A percentile compares a stretch with the other conserved stretches of the same genome.
These are phyloP conservation scores for Columba livia DNA, from an alignment of 2,113 vertebrate species.

Conservation along the genomic window DNA sequence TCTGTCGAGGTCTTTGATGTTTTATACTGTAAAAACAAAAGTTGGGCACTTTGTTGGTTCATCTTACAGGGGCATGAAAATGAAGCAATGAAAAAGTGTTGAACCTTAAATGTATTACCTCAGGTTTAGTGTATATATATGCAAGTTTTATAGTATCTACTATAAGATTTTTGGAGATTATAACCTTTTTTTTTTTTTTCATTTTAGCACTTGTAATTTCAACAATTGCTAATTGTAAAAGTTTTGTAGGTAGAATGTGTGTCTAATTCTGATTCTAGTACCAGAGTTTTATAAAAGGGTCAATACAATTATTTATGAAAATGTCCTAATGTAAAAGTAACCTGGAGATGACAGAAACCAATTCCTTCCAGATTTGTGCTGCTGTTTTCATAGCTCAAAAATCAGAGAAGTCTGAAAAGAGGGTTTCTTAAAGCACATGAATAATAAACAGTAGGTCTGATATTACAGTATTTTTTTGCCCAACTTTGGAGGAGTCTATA, in stretches of 20 bases:
- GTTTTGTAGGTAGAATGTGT: background rate
- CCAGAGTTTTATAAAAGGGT: background rate
- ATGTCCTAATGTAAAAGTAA: background rate
- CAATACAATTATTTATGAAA: background rate
- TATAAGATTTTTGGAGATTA: rapidly evolving
- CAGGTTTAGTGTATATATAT: background rate
- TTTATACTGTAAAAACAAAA: background rate
- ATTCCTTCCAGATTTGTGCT: background rate
- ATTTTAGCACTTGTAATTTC: background rate
- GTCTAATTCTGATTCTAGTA: background rate
- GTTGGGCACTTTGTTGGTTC: background rate
- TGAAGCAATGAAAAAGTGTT: background rate
- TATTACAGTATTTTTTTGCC: background rate
- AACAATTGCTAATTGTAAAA: background rate
- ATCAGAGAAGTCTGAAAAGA: background rate
- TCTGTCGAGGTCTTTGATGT: background rate
- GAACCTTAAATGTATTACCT: background rate
- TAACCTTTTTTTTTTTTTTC: background rate
- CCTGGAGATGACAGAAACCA: background rate
- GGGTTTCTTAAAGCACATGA: background rate
- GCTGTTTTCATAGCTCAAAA: background rate
- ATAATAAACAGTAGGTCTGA: background rate
- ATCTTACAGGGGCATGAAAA: background rate
- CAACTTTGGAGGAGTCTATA: background rate
- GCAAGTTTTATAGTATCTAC: background rate